Evolutionary conservation across 2,113 vertebrate species (phyloP), one percentile per base, ranked within the genome.

Genomic region (Butorides virescens): DNA sequence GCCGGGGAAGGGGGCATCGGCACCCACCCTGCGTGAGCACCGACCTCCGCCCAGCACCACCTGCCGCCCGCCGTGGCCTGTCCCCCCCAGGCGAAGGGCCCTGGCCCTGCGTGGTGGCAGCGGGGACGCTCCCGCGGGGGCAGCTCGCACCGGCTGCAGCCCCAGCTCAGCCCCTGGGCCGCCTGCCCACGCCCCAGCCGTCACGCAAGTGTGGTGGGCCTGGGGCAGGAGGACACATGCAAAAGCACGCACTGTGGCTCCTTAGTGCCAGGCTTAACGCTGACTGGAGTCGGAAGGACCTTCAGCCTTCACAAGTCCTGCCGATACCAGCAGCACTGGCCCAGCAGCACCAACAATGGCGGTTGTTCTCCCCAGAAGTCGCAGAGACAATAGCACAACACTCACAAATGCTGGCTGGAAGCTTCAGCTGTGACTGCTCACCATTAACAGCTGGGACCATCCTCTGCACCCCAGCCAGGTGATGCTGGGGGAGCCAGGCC

Each of bases 121-220:
- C 8, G 19, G n/a, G 4, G 10, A 1, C 13, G 3, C 42, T 36
- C 8, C 73, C 3, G 44, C 2, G 39, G 39, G 37, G 11, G 50
- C 63, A 9, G 52, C 52, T 11, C 1, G 13, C 32, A 8, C 25
- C 77, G 2, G 42, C 15, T 7, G 27, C 26, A 27, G n/a, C 10
- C 53, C 44, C 34, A 7, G 1, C n/a, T 16, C 2, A 2, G n/a
- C 53, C 8, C 6, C 44, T 7, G 65, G 34, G 3, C 16, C 13
- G 18, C 46, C 12, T 9, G 10, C 21, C n/a, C 29, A 3, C 1
- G 3, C 3, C 76, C 25, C 2, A 6, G 23, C 34, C 36, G 23
- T 11, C 2, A 4, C 4, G 7, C 4, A 9, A 62, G 56, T n/a
- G 11, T 37, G 34, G 34, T 5, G 34, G 14, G 23, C 25, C 74